A percentile compares a stretch with the other conserved stretches of the same genome.
These are phyloP conservation scores for Leptinotarsa undecemlineata DNA, from an alignment of 1,140 invertebrate species.

Conservation along the genomic window DNA sequence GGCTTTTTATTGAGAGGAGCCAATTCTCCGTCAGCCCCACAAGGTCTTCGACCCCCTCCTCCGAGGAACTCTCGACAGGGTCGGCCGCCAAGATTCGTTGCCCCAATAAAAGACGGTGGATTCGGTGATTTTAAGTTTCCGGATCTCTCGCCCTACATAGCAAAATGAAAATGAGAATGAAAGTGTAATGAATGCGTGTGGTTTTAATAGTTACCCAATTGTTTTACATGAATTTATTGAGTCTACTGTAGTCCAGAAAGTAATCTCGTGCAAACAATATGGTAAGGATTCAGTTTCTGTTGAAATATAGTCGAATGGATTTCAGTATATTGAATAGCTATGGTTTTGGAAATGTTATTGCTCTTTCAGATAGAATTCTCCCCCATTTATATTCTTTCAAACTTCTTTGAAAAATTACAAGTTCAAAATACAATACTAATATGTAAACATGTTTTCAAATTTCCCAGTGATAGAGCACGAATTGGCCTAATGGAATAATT, in stretches of 20 bases:
- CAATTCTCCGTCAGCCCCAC: constrained; percentile 36
- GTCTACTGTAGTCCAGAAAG: neutral
- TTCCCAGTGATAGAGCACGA: too few species aligned
- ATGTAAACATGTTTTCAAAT: too few species aligned
- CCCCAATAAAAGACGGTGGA: constrained; percentile 43
- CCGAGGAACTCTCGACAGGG: constrained; percentile 55
- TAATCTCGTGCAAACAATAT: too few species aligned
- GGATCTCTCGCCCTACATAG: constrained; percentile 67
- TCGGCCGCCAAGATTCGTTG: constrained; percentile 40
- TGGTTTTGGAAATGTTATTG: too few species aligned
- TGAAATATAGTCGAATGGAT: too few species aligned
- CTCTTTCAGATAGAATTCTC: too few species aligned
- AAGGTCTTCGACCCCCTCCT: constrained; percentile 50
- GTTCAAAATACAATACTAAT: too few species aligned
- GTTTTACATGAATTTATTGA: neutral
- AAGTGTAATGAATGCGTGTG: neutral
- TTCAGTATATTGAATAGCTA: too few species aligned
- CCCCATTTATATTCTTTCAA: too few species aligned
- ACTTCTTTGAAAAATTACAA: too few species aligned
- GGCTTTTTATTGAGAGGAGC: constrained; percentile 63
- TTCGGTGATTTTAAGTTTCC: constrained; percentile 62
- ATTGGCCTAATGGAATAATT: too few species aligned
- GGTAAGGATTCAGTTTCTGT: too few species aligned
- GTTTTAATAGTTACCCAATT: neutral
- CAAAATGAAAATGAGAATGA: constrained; percentile 27